A percentile compares a stretch with the other conserved stretches of the same genome.
Conservation (phyloP, 2,113 vertebrate genomes). For the Hipposideros armiger region DNA sequence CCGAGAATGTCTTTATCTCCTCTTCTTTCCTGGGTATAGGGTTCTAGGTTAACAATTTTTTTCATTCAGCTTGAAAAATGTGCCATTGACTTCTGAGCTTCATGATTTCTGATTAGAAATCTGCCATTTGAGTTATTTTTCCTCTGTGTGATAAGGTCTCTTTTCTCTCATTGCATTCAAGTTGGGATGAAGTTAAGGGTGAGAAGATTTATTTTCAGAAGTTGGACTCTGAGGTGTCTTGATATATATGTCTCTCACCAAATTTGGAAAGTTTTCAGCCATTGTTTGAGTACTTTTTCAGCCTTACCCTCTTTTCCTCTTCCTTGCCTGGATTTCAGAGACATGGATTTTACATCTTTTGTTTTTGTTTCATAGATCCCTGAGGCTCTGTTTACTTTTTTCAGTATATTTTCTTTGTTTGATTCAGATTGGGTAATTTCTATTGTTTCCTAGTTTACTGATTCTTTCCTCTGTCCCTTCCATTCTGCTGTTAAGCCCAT, state of each 20-base stretch:
- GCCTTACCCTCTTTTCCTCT: background rate
- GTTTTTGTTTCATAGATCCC: background rate
- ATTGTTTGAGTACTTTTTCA: background rate
- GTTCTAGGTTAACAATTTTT: background rate
- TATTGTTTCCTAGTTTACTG: conserved; percentile 14
- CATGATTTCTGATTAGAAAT: conserved; percentile 51
- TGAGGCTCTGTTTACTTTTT: conserved; percentile 52
- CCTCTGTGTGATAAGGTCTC: background rate
- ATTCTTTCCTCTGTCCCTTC: background rate
- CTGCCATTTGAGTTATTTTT: conserved; percentile 6
- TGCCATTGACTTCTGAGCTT: background rate
- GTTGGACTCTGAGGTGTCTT: background rate
- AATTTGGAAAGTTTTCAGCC: background rate
- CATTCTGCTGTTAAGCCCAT: background rate
- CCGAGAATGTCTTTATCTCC: conserved; percentile 17
- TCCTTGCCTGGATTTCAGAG: background rate
- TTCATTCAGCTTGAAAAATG: background rate
- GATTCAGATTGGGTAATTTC: background rate
- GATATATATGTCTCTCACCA: background rate
- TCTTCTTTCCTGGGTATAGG: background rate
- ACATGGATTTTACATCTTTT: conserved; percentile 25
- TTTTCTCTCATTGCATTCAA: background rate
- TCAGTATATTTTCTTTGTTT: background rate
- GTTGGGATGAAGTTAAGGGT: background rate
- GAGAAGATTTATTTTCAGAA: conserved; percentile 17